phyloP scores from a whole-genome alignment of 2,888 invertebrate species.

The Abscondita cerata region DNA sequence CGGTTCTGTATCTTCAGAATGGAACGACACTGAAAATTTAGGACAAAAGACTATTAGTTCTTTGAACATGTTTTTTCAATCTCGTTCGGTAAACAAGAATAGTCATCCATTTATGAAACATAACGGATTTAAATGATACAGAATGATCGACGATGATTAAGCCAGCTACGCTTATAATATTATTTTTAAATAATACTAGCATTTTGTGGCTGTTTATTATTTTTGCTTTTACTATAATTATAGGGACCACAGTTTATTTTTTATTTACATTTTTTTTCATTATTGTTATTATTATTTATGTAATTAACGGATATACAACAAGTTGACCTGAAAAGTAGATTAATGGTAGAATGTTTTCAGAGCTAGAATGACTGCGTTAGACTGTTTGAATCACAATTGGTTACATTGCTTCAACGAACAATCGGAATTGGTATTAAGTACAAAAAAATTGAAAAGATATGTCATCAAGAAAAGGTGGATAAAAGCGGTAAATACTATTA shows the following conservation, averaged over 20 bases:
- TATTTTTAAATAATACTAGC: slow-evolving; percentile 14
- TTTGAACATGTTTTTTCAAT: slow-evolving; percentile 79
- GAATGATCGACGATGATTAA: background rate
- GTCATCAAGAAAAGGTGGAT: slow-evolving; percentile 91
- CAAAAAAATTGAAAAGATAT: slow-evolving; percentile 82
- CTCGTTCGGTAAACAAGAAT: slow-evolving; percentile 56
- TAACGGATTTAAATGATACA: slow-evolving; percentile 32
- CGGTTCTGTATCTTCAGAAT: slow-evolving; percentile 79
- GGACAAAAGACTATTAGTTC: slow-evolving; percentile 83
- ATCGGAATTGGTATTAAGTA: slow-evolving; percentile 75
- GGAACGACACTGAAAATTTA: slow-evolving; percentile 74
- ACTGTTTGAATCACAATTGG: slow-evolving; percentile 83
- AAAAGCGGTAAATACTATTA: slow-evolving; percentile 87
- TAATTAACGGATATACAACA: background rate
- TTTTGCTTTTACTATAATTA: slow-evolving; percentile 7
- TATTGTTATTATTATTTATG: background rate
- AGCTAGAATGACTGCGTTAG: slow-evolving; percentile 72
- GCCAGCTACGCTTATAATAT: slow-evolving; percentile 5
- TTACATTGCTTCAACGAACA: slow-evolving; percentile 68
- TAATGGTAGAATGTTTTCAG: slow-evolving; percentile 57
- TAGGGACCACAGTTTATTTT: slow-evolving; percentile 17
- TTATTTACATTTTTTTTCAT: slow-evolving; percentile 5
- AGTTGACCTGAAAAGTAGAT: background rate
- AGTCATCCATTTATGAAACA: slow-evolving; percentile 52
- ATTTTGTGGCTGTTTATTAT: slow-evolving; percentile 27